Base-by-base conservation (phyloP, 2,888 invertebrate species). In the Amphipyra tragopoginis region DNA sequence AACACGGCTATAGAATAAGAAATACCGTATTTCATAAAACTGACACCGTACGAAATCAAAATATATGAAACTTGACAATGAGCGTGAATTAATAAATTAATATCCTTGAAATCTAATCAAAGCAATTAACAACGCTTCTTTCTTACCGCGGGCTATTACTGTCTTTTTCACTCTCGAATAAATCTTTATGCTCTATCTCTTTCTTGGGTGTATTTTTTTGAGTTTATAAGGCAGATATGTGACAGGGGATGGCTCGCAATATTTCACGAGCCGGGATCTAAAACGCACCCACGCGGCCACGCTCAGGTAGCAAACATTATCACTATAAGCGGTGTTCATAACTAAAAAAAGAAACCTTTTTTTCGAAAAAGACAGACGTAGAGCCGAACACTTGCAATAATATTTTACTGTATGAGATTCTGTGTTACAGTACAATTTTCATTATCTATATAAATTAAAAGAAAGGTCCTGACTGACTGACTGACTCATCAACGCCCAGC, bases 31-130 rank as follows among this genome's bases (percentile, higher is more conserved):
- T 86, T 90, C 85, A 87, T 78, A 85, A 76, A 77, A 64, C 60
- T 53, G 85, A 79, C 86, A 90, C 89, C 93, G 90, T 92, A 90
- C 68, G 86, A 87, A 94, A 93, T 94, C 88, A 87, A 80, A 89
- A 93, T 88, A 91, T 94, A 94, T 93, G 91, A 92, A 89, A 89
- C 89, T 88, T 89, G 89, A 90, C 89, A 89, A 85, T 88, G 85
- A 76, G 89, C 88, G 89, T 92, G 93, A 93, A 92, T 93, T 89
- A 90, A 89, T 86, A 87, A 89, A 93, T 93, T 94, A 94, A 93
- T 93, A 93, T 92, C 91, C 94, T 94, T 93, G 93, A 93, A 94
- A 94, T 93, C 89, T 90, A 93, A 94, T 94, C 93, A 90, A 90
- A 85, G 89, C 93, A 93, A 94, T 94, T 94, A 93, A 90, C 86